phyloP scores from a whole-genome alignment of 1,140 invertebrate genomes.

The Hestina assimilis region DNA sequence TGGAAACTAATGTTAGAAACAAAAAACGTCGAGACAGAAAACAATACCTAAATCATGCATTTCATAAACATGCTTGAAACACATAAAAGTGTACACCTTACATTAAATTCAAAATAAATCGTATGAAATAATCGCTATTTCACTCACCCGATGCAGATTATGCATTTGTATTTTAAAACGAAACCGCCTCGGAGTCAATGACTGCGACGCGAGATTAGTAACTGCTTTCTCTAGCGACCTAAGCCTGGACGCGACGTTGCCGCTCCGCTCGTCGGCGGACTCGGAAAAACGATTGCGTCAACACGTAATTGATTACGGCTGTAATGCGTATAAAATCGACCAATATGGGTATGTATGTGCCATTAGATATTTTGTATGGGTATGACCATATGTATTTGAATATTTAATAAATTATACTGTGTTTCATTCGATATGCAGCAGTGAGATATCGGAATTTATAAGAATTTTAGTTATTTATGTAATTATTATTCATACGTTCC shows the following conservation, averaged over 20 bases:
- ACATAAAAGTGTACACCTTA: background rate
- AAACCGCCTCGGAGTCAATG: conserved; percentile 61
- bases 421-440: too few species aligned
- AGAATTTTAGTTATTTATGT: too few species aligned
- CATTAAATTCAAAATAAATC: background rate
- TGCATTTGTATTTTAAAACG: conserved; percentile 36
- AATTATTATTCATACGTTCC: background rate
- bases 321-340: conserved; percentile 3
- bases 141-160: conserved; percentile 12
- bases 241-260: conserved; percentile 58
- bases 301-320: conserved; percentile 19
- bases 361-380: too few species aligned
- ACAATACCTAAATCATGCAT: too few species aligned
- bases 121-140: background rate
- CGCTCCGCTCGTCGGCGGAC: conserved; percentile 31
- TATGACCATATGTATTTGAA: too few species aligned
- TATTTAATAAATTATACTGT: too few species aligned
- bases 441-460: too few species aligned
- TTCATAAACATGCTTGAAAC: background rate
- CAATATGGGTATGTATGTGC: background rate
- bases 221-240: conserved; percentile 63
- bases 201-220: conserved; percentile 70
- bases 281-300: conserved; percentile 37
- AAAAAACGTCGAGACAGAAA: too few species aligned
- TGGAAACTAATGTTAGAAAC: too few species aligned